These are phyloP conservation scores for Peromyscus eremicus DNA, from an alignment of 2,797 vertebrate genomes.

Conservation along the genomic window DNA sequence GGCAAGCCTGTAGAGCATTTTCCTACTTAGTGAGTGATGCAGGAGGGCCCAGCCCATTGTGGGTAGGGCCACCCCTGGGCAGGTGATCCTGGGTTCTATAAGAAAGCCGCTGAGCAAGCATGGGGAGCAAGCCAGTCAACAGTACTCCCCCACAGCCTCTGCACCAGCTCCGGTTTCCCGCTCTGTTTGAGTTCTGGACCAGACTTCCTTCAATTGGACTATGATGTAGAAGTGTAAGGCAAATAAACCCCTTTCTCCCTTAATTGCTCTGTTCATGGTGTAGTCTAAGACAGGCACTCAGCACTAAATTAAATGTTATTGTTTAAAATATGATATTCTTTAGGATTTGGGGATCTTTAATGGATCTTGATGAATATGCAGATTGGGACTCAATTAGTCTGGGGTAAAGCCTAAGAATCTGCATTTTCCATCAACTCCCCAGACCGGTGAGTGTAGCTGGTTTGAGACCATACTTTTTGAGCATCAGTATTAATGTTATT, in stretches of 20 bases:
- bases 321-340: neutral
- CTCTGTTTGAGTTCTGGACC: neutral
- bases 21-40: neutral
- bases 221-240: neutral
- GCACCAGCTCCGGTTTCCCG: neutral
- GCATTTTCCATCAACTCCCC: neutral
- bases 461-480: neutral
- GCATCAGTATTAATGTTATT: neutral
- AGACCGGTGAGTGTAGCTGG: neutral
- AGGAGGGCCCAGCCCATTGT: neutral
- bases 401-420: neutral
- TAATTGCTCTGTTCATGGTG: neutral
- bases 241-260: neutral
- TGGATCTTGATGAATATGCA: conserved; percentile 9
- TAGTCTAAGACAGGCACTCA: neutral
- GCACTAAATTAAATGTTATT: conserved; percentile 1
- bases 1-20: neutral
- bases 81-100: neutral
- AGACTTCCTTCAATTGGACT: neutral
- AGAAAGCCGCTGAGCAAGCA: neutral
- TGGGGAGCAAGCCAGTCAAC: neutral
- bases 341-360: neutral
- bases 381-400: neutral
- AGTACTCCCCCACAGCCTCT: neutral
- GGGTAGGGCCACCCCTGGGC: no score